phyloP scores from a whole-genome alignment of 2,113 vertebrate species.

The Epinephelus cyanopodus region DNA sequence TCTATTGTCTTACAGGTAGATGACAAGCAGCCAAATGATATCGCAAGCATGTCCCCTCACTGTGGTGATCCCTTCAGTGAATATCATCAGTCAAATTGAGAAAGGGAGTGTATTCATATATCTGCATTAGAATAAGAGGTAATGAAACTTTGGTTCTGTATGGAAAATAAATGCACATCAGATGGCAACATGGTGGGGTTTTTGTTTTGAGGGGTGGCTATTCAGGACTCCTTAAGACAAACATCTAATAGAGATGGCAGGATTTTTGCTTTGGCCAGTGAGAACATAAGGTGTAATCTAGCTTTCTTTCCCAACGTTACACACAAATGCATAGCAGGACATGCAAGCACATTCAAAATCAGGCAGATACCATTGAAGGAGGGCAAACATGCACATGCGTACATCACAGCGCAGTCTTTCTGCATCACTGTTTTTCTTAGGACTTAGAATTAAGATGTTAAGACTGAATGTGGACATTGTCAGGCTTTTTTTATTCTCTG shows the following conservation, averaged over 20 bases:
- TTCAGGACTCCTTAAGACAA: slow-evolving; percentile 75
- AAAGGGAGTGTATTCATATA: slow-evolving; percentile 11
- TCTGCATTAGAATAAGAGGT: slow-evolving; percentile 15
- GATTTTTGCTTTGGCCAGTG: slow-evolving; percentile 74
- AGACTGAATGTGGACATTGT: neutral
- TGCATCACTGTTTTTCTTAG: slow-evolving; percentile 80
- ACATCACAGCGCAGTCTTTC: slow-evolving; percentile 91
- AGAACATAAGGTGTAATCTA: slow-evolving; percentile 88
- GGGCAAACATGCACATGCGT: slow-evolving; percentile 75
- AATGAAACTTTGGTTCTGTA: slow-evolving; percentile 37
- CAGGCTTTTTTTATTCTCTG: neutral
- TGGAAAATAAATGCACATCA: slow-evolving; percentile 29
- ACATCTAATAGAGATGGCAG: slow-evolving; percentile 80
- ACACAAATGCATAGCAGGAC: slow-evolving; percentile 82
- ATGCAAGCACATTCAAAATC: slow-evolving; percentile 84
- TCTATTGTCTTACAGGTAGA: slow-evolving; percentile 62
- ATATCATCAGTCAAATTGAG: slow-evolving; percentile 49
- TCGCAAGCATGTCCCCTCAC: slow-evolving; percentile 46
- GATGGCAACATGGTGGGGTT: neutral
- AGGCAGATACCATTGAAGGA: slow-evolving; percentile 72
- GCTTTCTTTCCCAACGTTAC: slow-evolving; percentile 85
- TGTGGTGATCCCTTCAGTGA: slow-evolving; percentile 44
- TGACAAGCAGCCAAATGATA: slow-evolving; percentile 64
- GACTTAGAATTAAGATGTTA: neutral
- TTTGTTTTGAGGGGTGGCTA: slow-evolving; percentile 28